Percentiles rank a stretch among this genome's conserved stretches.
These are phyloP conservation scores for Squalus acanthias DNA, from an alignment of 2,797 vertebrate genomes.

Conservation along the genomic window DNA sequence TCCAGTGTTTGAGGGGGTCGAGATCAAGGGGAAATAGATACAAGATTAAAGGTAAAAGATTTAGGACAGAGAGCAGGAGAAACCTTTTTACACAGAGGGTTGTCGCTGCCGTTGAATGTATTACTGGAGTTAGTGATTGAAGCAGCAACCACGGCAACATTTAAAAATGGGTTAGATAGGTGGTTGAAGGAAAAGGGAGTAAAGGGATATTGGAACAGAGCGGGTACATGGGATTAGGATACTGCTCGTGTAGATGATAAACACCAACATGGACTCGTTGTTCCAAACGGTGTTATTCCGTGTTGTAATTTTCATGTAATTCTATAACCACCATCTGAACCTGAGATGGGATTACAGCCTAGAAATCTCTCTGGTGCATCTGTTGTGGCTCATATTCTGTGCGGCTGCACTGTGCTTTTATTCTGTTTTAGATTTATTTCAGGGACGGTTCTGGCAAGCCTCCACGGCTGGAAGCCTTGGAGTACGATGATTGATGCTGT, in stretches of 20 bases:
- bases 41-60: background rate
- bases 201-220: background rate
- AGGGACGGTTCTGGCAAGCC: background rate
- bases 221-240: background rate
- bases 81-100: background rate
- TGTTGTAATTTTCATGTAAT: background rate
- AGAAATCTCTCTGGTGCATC: background rate
- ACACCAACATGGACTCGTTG: background rate
- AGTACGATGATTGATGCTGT: background rate
- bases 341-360: background rate
- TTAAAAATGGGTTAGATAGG: background rate
- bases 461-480: background rate
- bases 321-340: slow-evolving; percentile 8
- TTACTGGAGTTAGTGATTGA: background rate
- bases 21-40: background rate
- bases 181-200: background rate
- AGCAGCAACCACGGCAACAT: background rate
- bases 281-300: background rate
- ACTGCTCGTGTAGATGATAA: background rate
- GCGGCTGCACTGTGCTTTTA: background rate
- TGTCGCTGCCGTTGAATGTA: background rate
- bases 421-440: slow-evolving; percentile 13
- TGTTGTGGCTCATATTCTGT: background rate
- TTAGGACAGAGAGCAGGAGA: background rate
- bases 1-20: no score